Evolutionary conservation across 2,888 invertebrate species (phyloP).

Genomic region (Augiades crinisus): DNA sequence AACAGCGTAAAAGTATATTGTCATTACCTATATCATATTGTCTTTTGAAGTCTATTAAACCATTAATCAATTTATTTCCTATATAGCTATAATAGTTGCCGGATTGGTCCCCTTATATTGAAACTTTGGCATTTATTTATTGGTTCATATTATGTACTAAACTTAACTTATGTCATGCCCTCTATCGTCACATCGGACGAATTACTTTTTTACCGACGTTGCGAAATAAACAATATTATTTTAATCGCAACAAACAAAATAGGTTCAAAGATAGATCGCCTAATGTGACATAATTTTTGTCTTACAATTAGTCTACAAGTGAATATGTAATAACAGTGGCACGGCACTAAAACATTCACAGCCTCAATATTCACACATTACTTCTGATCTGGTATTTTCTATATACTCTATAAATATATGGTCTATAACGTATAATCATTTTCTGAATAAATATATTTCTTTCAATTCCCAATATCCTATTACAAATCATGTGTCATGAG

Average conservation of each 20-base stretch:
- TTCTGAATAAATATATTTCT: background rate
- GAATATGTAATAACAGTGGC: constrained; percentile 38
- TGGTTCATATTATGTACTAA: background rate
- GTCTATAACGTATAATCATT: background rate
- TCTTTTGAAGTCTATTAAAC: too few relatives aligned
- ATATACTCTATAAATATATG: too few relatives aligned
- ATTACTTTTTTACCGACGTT: background rate
- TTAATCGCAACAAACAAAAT: background rate
- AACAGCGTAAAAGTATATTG: too few relatives aligned
- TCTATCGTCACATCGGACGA: background rate
- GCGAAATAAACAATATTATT: background rate
- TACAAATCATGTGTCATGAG: constrained; percentile 53
- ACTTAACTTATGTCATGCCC: constrained; percentile 2
- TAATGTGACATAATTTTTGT: background rate
- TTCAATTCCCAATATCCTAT: background rate
- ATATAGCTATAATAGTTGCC: background rate
- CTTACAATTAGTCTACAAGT: constrained; percentile 37
- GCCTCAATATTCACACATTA: constrained; percentile 40
- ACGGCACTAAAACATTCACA: constrained; percentile 48
- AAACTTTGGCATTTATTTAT: constrained; percentile 2
- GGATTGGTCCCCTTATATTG: background rate
- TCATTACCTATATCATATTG: too few relatives aligned
- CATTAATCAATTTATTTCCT: background rate
- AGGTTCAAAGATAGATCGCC: background rate
- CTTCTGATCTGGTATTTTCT: too few relatives aligned